These are phyloP conservation scores for Perizoma affinitatum DNA, from an alignment of 2,888 invertebrate genomes.

Conservation along the genomic window DNA sequence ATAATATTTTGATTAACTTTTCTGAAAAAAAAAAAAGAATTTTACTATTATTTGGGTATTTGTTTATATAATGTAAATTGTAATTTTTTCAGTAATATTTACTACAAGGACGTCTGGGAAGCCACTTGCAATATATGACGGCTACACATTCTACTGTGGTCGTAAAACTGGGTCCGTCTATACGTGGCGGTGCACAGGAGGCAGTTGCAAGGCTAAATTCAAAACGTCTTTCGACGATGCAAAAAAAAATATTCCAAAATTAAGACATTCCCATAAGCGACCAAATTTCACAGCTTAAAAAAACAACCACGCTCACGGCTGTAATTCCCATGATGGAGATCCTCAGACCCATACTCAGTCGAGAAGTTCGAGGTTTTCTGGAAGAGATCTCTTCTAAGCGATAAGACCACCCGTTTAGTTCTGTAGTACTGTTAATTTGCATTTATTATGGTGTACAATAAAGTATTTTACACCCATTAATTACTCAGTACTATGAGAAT, in stretches of 20 bases:
- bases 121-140: slow-evolving; percentile 44
- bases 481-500: too few species aligned
- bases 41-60: neutral
- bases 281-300: slow-evolving; percentile 1
- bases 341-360: too few species aligned
- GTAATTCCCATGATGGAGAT: too few species aligned
- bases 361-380: too few species aligned
- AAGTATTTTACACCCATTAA: too few species aligned
- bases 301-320: too few species aligned
- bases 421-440: too few species aligned
- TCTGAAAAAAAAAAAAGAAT: neutral
- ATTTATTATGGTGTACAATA: too few species aligned
- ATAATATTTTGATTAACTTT: too few species aligned
- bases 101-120: slow-evolving; percentile 46
- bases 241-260: neutral
- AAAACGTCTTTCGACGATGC: neutral
- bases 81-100: slow-evolving; percentile 33
- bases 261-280: slow-evolving; percentile 3
- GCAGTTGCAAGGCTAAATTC: slow-evolving; percentile 33
- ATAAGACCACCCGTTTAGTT: too few species aligned
- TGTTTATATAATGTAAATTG: neutral
- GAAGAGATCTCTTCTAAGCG: too few species aligned
- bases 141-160: slow-evolving; percentile 48
- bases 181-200: slow-evolving; percentile 21
- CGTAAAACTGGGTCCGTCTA: neutral